Base-by-base conservation (phyloP, 2,797 vertebrate species). In the Protosalanx chinensis region DNA sequence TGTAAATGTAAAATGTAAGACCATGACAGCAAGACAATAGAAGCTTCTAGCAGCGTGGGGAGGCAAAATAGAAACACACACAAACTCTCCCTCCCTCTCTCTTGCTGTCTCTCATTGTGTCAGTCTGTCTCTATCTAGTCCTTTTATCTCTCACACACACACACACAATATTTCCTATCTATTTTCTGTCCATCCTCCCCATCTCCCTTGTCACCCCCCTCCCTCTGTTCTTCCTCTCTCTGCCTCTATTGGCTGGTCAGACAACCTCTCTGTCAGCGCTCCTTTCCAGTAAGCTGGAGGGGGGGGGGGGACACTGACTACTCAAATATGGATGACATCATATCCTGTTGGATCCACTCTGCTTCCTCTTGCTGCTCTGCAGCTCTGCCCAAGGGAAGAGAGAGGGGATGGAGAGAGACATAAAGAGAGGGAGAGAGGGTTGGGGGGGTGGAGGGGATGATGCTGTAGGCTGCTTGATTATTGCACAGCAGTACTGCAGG, bases 281-380 rank as follows among this genome's bases (percentile, higher is more conserved):
- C 6, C 12, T 29, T 20, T 49, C 32, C 64, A 30, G 41, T 46
- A 46, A 46, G 41, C 41, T 46, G 41, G 10, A 0, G 41, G 41
- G 41, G 41, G 23, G 23, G 23, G 23, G 23, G 23, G n/a, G 18
- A 57, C 5, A 1, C 56, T 32, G n/a, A 16, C 37, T 59, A 70
- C n/a, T 35, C 68, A 70, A 29, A 57, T 15, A 59, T 70, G 56
- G 13, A 60, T 6, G 27, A 20, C n/a, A 35, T 23, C 37, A 41
- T 65, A 65, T 65, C n/a, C n/a, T 65, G 37, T 65, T 65, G 23
- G 16, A 46, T 46, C 7, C 35, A 41, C 63, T 10, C 30, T 30
- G 59, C n/a, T 58, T 20, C 56, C n/a, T 41, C 27, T 18, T 16
- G 15, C 49, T 29, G 8, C 20, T 62, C n/a, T 51, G 30, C 41